These are phyloP conservation scores for Ciconia boyciana DNA, from an alignment of 2,113 vertebrate species.

Conservation along the genomic window DNA sequence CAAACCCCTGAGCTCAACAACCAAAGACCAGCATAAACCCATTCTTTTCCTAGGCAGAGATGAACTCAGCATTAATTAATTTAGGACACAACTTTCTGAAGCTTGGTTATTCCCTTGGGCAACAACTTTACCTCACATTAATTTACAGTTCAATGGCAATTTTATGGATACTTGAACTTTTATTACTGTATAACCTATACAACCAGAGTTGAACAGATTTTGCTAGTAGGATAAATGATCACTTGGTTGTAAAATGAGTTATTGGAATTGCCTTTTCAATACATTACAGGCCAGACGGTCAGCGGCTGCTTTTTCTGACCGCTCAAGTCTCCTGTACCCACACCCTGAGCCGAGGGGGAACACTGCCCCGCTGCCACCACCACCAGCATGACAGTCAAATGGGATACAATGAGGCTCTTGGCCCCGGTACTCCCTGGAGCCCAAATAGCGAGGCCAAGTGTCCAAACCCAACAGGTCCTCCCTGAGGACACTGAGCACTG, in stretches of 20 bases:
- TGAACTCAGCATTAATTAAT: slow-evolving; percentile 47
- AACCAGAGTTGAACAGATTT: slow-evolving; percentile 55
- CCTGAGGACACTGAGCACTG: neutral
- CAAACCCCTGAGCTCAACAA: neutral
- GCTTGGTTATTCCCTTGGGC: slow-evolving; percentile 51
- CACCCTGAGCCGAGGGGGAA: neutral
- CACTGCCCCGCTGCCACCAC: neutral
- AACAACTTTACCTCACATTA: slow-evolving; percentile 59
- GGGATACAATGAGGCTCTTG: neutral
- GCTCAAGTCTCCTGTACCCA: neutral
- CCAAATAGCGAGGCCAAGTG: neutral
- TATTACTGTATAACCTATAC: slow-evolving; percentile 61
- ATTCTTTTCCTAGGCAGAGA: neutral
- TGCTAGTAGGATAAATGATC: slow-evolving; percentile 60
- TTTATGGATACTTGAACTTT: slow-evolving; percentile 67
- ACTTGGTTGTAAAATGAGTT: slow-evolving; percentile 56
- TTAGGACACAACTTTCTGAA: slow-evolving; percentile 56
- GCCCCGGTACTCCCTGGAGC: neutral
- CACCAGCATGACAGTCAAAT: neutral
- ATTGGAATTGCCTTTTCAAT: slow-evolving; percentile 30
- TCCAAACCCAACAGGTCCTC: neutral
- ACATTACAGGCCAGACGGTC: neutral
- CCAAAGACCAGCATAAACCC: neutral
- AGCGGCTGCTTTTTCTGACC: neutral
- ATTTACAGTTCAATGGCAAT: slow-evolving; percentile 66